These are phyloP conservation scores for Corydoras sp. DNA, from an alignment of 2,113 vertebrate species.

Conservation along the genomic window DNA sequence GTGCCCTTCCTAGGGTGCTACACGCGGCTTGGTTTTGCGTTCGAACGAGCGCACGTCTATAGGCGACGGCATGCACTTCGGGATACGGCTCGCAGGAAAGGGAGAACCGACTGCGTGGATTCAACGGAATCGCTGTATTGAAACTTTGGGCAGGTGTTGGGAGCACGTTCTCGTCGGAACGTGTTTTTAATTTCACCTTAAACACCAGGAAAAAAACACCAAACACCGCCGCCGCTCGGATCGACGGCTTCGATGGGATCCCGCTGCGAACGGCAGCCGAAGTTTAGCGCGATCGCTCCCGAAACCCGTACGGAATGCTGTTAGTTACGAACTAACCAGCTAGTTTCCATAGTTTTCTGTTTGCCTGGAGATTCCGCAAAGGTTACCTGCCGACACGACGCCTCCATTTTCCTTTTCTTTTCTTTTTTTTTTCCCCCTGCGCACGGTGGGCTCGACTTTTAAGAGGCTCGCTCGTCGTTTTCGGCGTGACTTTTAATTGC, in stretches of 20 bases:
- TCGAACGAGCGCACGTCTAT: not conserved
- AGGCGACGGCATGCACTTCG: constrained; percentile 1
- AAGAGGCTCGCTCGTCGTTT: not conserved
- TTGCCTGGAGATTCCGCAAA: not conserved
- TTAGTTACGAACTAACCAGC: constrained; percentile 12
- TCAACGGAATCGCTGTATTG: constrained; percentile 17
- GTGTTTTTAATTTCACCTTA: no score
- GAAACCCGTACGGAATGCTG: no score
- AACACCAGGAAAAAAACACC: no score
- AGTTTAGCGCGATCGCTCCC: no score
- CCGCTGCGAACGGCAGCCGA: no score
- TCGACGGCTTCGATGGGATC: no score
- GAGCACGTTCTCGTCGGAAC: no score
- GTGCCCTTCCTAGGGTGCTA: not conserved
- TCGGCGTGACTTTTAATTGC: constrained; percentile 1
- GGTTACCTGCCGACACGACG: constrained; percentile 11
- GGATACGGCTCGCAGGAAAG: not conserved
- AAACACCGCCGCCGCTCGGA: no score
- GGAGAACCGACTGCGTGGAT: not conserved
- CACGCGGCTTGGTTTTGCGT: accelerated
- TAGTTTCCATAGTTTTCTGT: not conserved
- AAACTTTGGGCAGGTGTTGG: constrained; percentile 6
- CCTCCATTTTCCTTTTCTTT: not conserved
- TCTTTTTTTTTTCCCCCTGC: no score
- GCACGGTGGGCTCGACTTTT: not conserved